Evolutionary conservation across 2,888 invertebrate species (phyloP), one percentile per base, ranked within the genome.

Genomic region (Melitaea athalia): DNA sequence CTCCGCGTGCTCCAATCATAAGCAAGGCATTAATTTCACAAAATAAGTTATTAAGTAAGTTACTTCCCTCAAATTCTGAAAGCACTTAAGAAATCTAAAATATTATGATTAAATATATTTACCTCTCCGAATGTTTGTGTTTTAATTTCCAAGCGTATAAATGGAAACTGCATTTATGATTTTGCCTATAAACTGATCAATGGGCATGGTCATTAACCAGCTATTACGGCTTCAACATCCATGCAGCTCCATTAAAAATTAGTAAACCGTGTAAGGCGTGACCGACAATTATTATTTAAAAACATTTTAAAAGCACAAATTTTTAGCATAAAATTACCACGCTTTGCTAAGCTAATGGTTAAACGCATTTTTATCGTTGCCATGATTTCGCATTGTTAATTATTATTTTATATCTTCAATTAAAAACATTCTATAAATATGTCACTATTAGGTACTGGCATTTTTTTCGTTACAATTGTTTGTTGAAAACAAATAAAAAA

Each of bases 21-120:
- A 92, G 92, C 92, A 87, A 92, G 91, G 91, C 92, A 91, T 91
- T 92, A 89, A 86, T 88, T 80, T 89, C 86, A 91, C 88, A 89
- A 86, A 82, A 68, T 65, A 70, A 87, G 85, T 91, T 89, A 88
- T 85, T 77, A 81, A 78, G 81, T 80, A 76, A 83, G 86, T 90
- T 90, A 91, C 86, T 73, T 83, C 88, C 89, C 89, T 84, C 31
- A 55, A 31, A 7, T 55, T 85, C 82, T 88, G 88, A 83, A 91
- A 91, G 91, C 91, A 83, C 81, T 82, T 83, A 81, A 81, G 78
- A 81, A 79, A 79, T 80, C 83, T 84, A 81, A 78, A 79, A 79
- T 76, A 86, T 84, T 82, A 79, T 68, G 80, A 79, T 75, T 77
- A 75, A 81, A 75, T 81, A 77, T 82, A 83, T 80, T 78, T 83